Evolutionary conservation across 1,140 invertebrate species (phyloP), one percentile per base, ranked within the genome.

Genomic region (Luehdorfia chinensis): DNA sequence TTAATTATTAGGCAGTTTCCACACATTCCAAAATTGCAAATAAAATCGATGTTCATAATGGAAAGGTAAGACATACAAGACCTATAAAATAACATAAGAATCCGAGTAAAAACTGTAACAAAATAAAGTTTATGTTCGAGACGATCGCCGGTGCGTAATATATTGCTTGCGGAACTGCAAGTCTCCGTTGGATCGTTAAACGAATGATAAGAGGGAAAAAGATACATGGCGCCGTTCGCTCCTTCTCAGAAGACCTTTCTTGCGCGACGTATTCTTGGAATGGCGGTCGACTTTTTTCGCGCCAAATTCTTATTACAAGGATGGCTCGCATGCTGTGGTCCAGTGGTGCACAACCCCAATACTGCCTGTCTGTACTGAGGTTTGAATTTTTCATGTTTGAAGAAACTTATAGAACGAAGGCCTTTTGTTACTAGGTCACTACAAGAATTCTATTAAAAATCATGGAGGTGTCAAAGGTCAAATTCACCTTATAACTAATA

Each of bases 281-380:
- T 41, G 55, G 48, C 56, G 58, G 58, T 56, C 58, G 55, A 50
- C 49, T 69, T 79, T 75, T 74, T 62, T 66, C 63, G 63, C 60
- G 65, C 65, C 57, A 71, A 75, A 75, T 70, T 75, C 61, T 75
- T 64, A 64, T 69, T 68, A 75, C 61, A 72, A 68, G 62, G 43
- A 59, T n/a, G 50, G 32, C 54, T 47, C 59, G 58, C 48, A 64
- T 56, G 58, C 50, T 59, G 14, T 16, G 14, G n/a, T n/a, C n/a
- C n/a, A n/a, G n/a, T n/a, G n/a, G n/a, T n/a, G n/a, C n/a, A n/a
- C n/a, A n/a, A n/a, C n/a, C n/a, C n/a, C n/a, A n/a, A n/a, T n/a
- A n/a, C n/a, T n/a, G n/a, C n/a, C n/a, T n/a, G n/a, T n/a, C n/a
- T n/a, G n/a, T n/a, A n/a, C n/a, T n/a, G n/a, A n/a, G n/a, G n/a